Percentiles rank a stretch among this genome's conserved stretches.
phyloP scores from a whole-genome alignment of 2,113 vertebrate species.

The Rhea pennata region DNA sequence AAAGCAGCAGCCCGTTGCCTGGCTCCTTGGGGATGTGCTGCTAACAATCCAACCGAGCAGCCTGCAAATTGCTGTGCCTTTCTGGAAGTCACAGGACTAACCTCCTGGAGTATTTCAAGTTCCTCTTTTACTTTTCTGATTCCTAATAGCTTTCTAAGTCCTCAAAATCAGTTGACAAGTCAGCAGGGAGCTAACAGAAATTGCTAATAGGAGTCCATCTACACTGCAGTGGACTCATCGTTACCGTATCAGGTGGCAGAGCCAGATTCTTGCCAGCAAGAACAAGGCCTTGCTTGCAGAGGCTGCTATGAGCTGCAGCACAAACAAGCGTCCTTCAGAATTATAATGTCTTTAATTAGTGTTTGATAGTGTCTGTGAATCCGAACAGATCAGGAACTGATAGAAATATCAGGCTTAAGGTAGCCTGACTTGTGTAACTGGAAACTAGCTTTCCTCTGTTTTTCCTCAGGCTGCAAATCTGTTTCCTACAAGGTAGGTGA shows the following conservation, averaged over 20 bases:
- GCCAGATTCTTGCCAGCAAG: neutral
- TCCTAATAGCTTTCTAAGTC: neutral
- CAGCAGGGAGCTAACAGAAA: neutral
- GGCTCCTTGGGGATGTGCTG: neutral
- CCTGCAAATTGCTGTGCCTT: neutral
- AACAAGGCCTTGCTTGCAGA: neutral
- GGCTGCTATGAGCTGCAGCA: neutral
- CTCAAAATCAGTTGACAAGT: neutral
- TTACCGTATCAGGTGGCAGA: neutral
- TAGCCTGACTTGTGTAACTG: neutral
- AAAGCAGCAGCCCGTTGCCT: neutral
- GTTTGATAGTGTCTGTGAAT: neutral
- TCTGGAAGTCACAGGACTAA: neutral
- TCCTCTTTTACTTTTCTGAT: neutral
- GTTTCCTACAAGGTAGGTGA: neutral
- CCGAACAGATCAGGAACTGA: neutral
- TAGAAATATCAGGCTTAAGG: neutral
- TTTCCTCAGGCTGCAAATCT: neutral
- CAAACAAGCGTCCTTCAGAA: neutral
- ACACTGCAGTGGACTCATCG: neutral
- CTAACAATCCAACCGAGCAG: neutral
- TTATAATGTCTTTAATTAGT: neutral
- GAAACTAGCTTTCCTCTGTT: neutral
- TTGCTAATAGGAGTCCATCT: neutral
- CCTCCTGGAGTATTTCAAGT: neutral